phyloP scores from a whole-genome alignment of 2,888 invertebrate species.

The Scrobipalpa atriplicella region DNA sequence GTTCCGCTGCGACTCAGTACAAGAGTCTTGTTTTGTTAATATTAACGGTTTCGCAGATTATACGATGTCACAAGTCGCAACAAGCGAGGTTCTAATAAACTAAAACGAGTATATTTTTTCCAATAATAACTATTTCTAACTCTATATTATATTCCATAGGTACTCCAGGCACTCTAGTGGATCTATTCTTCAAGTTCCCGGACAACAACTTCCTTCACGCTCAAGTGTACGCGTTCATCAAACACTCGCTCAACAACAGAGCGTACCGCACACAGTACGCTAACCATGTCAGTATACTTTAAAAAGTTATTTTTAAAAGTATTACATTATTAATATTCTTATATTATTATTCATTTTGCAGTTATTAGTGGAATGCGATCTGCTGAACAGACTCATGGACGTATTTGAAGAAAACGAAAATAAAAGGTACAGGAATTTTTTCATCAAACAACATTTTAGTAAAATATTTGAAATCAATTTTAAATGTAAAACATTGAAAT shows the following conservation, averaged over 20 bases:
- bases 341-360: constrained; percentile 55
- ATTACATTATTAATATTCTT: not conserved
- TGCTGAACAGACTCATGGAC: constrained; percentile 90
- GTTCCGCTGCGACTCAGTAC: too few species aligned
- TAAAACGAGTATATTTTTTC: too few species aligned
- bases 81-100: too few species aligned
- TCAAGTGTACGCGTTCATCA: constrained; percentile 91
- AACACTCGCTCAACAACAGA: constrained; percentile 84
- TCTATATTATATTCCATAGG: constrained; percentile 52
- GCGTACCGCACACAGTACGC: constrained; percentile 57
- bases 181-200: constrained; percentile 94
- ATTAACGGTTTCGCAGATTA: too few species aligned
- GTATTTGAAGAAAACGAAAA: constrained; percentile 91
- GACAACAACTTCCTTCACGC: constrained; percentile 98
- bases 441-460: not conserved
- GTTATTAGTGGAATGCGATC: constrained; percentile 90
- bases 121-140: not conserved
- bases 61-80: too few species aligned
- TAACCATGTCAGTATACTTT: constrained; percentile 46
- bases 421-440: constrained; percentile 84
- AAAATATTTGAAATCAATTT: too few species aligned
- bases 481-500: too few species aligned
- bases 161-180: constrained; percentile 86
- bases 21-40: too few species aligned
- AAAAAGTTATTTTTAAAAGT: not conserved